Base-by-base conservation (phyloP, 2,888 invertebrate genomes). In the Dryocosmus kuriphilus region DNA sequence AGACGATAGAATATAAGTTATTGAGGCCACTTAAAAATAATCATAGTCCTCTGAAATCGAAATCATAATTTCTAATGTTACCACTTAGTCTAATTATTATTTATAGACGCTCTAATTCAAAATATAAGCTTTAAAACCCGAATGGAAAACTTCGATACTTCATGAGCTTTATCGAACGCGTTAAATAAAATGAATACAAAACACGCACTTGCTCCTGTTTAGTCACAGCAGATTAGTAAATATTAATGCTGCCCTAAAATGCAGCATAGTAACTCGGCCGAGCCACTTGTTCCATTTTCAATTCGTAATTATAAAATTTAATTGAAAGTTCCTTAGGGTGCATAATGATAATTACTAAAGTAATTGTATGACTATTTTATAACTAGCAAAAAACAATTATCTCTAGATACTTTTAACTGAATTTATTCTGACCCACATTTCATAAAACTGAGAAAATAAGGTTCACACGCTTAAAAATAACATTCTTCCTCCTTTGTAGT, bases 241-340 rank as follows among this genome's bases (percentile, higher is more conserved):
- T 63, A n/a, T 35, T 24, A 60, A 27, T 60, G 24, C 7, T 6
- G 16, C 9, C 27, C 24, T 60, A 14, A 60, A 35, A 8, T 2
- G 24, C 27, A 24, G 24, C 14, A 19, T 46, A 16, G 35, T 22
- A 63, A 63, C 32, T 67, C 24, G 41, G 41, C 19, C 71, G 30
- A 51, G 71, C 30, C 71, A 51, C 71, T 71, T 71, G 71, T 30
- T 46, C 51, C 22, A 30, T 11, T 71, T 32, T 51, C 8, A 46
- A 46, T 41, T 51, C 11, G 30, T 1, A 71, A 11, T 71, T 30
- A 16, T 41, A 1, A 71, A 46, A 71, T 46, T 30, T 51, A 46
- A 71, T 51, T 4, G 41, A 71, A 71, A 71, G n/a, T 51, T 71
- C 67, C 27, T 30, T 46, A n/a, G 67, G 51, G 67, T 71, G 67